Percentiles rank a stretch among this genome's conserved stretches.
Evolutionary conservation across 2,888 invertebrate genomes (phyloP).

Genomic region (Aleiodes testaceus): DNA sequence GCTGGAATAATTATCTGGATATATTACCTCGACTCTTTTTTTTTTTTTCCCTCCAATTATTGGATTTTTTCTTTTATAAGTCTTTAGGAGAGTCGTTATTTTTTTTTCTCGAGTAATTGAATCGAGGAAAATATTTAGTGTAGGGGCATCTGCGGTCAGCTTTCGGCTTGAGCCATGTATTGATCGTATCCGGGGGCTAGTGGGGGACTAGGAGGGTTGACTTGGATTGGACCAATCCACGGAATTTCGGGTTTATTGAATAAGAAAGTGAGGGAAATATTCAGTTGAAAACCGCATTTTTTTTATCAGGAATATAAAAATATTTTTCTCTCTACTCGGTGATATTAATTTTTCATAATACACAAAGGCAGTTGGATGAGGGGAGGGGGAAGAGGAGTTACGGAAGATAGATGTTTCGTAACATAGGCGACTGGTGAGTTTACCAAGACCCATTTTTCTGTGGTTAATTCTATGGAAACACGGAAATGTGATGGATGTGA

Average conservation of each 20-base stretch:
- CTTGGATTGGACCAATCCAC: conserved; percentile 3
- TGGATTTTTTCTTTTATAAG: conserved; percentile 4
- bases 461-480: conserved; percentile 39
- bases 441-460: conserved; percentile 34
- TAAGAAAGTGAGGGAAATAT: too few relatives aligned
- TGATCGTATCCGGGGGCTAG: not conserved
- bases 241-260: not conserved
- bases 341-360: not conserved
- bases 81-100: not conserved
- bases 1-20: conserved; percentile 12
- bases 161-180: conserved; percentile 37
- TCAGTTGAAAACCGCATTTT: too few relatives aligned
- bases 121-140: conserved; percentile 9
- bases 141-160: conserved; percentile 49
- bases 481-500: conserved; percentile 27
- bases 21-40: not conserved
- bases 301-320: too few relatives aligned
- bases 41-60: not conserved
- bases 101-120: not conserved
- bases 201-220: not conserved
- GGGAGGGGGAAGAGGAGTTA: not conserved
- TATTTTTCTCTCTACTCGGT: too few relatives aligned
- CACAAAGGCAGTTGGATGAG: not conserved
- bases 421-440: conserved; percentile 5
- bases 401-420: conserved; percentile 9